Evolutionary conservation across 1,140 invertebrate species (phyloP), one percentile per base, ranked within the genome.

Genomic region (Drosophila paulistorum): DNA sequence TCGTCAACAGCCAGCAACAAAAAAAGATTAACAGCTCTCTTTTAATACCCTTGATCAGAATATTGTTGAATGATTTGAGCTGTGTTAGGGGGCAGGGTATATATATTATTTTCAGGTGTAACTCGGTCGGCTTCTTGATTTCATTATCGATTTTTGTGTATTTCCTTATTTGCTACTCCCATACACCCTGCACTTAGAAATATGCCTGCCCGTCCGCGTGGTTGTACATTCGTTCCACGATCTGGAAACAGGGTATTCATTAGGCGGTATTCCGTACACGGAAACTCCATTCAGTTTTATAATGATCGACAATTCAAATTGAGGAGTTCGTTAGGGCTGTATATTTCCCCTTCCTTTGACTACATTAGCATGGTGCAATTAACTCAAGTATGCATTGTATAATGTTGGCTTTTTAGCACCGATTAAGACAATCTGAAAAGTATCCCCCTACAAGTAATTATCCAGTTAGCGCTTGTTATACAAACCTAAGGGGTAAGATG

Each of bases 401-500:
- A 83, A 83, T 74, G 68, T 83, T 66, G 76, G 23, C 70, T 71
- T 82, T 80, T 87, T 86, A 89, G 76, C 83, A 74, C 33, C 83
- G 74, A 86, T 78, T 75, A 78, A 86, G 78, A 66, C 68, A 61
- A 74, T 77, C 65, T 61, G 61, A 71, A 61, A 77, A 82, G 82
- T 84, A 87, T 87, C 83, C 70, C 76, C 45, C 45, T 11, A 11
- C 45, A 23, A 9, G 74, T 80, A 89, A 87, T 87, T 90, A 87
- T 74, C 84, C 84, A 78, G 77, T 90, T 89, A 87, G 64, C 81
- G 85, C 84, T 90, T 90, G 81, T 84, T 87, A 87, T 87, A 82
- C 85, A 87, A 68, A 58, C 54, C 65, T 42, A 76, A 74, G 69
- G 4, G 33, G 37, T 54, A 14, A 17, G 20, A 10, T 9, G 7